phyloP scores from a whole-genome alignment of 2,888 invertebrate species.

The Dysmachus trigonus region DNA sequence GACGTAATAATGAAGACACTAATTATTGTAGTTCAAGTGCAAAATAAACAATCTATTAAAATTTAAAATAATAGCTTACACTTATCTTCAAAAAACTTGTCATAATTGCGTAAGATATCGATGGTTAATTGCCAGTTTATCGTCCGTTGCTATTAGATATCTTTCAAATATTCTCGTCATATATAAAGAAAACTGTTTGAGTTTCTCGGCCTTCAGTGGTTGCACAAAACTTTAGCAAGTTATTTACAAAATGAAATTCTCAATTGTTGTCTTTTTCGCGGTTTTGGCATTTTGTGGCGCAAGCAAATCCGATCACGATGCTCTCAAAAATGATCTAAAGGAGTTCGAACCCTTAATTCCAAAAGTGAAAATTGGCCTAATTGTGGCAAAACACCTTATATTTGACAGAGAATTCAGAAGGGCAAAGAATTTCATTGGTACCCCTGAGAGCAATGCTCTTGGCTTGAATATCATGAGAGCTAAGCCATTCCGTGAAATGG shows the following conservation, averaged over 20 bases:
- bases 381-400: not conserved
- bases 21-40: not conserved
- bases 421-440: slow-evolving; percentile 13
- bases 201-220: not conserved
- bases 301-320: not conserved
- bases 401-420: slow-evolving; percentile 15
- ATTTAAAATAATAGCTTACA: not conserved
- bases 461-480: not conserved
- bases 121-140: not conserved
- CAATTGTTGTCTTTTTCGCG: not conserved
- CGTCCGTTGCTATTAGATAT: not conserved
- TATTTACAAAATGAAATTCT: not conserved
- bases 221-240: not conserved
- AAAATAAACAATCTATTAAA: not conserved
- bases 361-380: not conserved
- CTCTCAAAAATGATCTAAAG: not conserved
- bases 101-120: not conserved
- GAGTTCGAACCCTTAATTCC: slow-evolving; percentile 7
- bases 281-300: not conserved
- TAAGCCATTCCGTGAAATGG: not conserved
- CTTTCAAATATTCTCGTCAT: not conserved
- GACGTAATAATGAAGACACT: not conserved
- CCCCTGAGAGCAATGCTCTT: not conserved
- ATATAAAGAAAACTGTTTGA: not conserved
- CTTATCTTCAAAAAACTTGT: not conserved